A percentile compares a stretch with the other conserved stretches of the same genome.
These are phyloP conservation scores for Galaxea fascicularis DNA, from an alignment of 92 coral and sea anemone species.

Conservation along the genomic window DNA sequence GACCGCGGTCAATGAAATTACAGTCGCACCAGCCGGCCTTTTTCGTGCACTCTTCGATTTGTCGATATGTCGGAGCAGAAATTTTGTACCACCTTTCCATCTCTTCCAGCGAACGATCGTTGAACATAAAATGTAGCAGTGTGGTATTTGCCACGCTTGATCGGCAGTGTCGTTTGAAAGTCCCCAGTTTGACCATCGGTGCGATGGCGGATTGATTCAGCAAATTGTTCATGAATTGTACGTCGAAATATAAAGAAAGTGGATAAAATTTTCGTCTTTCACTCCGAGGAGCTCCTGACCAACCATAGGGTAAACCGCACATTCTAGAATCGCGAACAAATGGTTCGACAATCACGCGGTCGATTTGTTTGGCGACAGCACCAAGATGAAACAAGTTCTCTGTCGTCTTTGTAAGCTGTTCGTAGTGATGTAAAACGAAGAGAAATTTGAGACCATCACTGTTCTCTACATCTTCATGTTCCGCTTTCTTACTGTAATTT, in stretches of 20 bases:
- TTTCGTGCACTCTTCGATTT: slow-evolving; percentile 40
- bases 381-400: slow-evolving; percentile 91
- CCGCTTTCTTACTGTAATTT: background rate
- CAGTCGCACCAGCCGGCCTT: slow-evolving; percentile 87
- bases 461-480: slow-evolving; percentile 22
- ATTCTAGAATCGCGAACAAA: slow-evolving; percentile 97
- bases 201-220: slow-evolving; percentile 74
- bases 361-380: slow-evolving; percentile 79
- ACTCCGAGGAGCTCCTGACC: slow-evolving; percentile 82
- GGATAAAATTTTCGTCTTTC: slow-evolving; percentile 86
- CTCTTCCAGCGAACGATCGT: slow-evolving; percentile 67
- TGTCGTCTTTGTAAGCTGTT: slow-evolving; percentile 95
- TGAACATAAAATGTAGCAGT: slow-evolving; percentile 85
- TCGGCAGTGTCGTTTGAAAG: slow-evolving; percentile 76
- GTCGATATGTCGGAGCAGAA: slow-evolving; percentile 51
- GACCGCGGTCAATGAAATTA: slow-evolving; percentile 84
- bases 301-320: slow-evolving; percentile 94
- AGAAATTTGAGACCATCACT: slow-evolving; percentile 63
- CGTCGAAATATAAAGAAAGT: slow-evolving; percentile 85
- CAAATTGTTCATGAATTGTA: slow-evolving; percentile 76
- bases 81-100: slow-evolving; percentile 85
- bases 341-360: slow-evolving; percentile 85
- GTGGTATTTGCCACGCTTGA: slow-evolving; percentile 61
- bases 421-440: slow-evolving; percentile 93
- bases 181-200: slow-evolving; percentile 67